A percentile compares a stretch with the other conserved stretches of the same genome.
Conservation (phyloP, 1,140 invertebrate genomes). For the Drosophila pandora region DNA sequence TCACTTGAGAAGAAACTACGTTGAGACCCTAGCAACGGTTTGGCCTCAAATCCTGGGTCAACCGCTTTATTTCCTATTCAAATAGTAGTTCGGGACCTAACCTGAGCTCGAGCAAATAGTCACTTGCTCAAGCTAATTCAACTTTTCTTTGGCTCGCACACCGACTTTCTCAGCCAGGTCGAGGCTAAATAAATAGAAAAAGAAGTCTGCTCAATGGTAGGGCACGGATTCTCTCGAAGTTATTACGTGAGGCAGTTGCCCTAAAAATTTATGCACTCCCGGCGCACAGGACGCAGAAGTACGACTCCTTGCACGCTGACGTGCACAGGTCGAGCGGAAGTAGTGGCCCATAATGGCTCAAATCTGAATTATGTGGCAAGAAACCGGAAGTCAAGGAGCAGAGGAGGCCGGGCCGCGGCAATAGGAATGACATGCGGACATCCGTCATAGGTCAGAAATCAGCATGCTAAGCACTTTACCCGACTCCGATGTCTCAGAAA, state of each 20-base stretch:
- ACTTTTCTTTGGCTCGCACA: slow-evolving; percentile 37
- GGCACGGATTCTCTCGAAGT: slow-evolving; percentile 32
- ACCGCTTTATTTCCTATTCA: slow-evolving; percentile 43
- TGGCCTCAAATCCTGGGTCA: slow-evolving; percentile 5
- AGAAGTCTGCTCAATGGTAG: slow-evolving; percentile 56
- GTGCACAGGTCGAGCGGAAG: slow-evolving; percentile 57
- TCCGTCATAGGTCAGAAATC: slow-evolving; percentile 77
- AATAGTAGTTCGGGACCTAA: slow-evolving; percentile 43
- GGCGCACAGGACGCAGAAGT: slow-evolving; percentile 35
- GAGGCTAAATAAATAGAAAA: slow-evolving; percentile 64
- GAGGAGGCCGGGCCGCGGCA: slow-evolving; percentile 22
- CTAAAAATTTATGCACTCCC: slow-evolving; percentile 69
- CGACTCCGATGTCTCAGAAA: slow-evolving; percentile 18
- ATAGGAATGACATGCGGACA: slow-evolving; percentile 72
- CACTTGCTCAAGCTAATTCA: slow-evolving; percentile 57
- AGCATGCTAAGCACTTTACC: slow-evolving; percentile 71
- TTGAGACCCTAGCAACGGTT: not conserved
- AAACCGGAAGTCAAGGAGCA: slow-evolving; percentile 19
- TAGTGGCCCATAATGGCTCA: slow-evolving; percentile 72
- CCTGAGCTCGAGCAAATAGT: not conserved
- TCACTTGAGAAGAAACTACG: too few relatives aligned
- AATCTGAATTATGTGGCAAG: slow-evolving; percentile 76
- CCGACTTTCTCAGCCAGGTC: slow-evolving; percentile 20
- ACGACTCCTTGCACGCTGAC: slow-evolving; percentile 6
- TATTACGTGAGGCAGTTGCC: slow-evolving; percentile 50